Base-by-base conservation (phyloP, 2,888 invertebrate genomes). In the Melipona bicolor region DNA sequence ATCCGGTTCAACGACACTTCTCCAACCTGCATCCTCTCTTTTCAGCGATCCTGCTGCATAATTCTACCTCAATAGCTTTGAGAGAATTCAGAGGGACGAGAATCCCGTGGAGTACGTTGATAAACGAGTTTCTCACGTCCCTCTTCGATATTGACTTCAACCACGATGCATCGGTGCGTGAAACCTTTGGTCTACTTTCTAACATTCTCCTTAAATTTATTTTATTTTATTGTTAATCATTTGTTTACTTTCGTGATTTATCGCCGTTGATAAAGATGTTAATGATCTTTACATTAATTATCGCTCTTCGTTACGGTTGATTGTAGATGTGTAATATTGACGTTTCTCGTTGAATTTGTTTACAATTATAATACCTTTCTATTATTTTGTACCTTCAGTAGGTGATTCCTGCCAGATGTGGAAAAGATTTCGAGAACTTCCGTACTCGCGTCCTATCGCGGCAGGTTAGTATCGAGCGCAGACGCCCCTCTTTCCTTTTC, bases 21-120 rank as follows among this genome's bases (percentile, higher is more conserved):
- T 73, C 90, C 83, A 81, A 74, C 54, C 87, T 74, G 89, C 89
- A 89, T 89, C 67, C 85, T 88, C 70, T 69, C 21, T 59, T 27
- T 69, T 86, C 86, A 86, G 43, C 77, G 49, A 36, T 24, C 49
- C 71, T 69, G 56, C 69, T 59, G 61, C 86, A 86, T 86, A 78
- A 71, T 79, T 43, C 36, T 32, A n/a, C 19, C 50, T 64, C 36
- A 21, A 52, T 24, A n/a, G 54, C 11, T 19, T 52, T 24, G 19
- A 68, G 17, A 61, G 43, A 27, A 54, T 36, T 49, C 5, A 50
- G n/a, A 72, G 54, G 49, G 3, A 24, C 43, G 11, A 50, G 17
- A 49, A 72, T 32, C 49, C 4, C 32, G 59, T 49, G 62, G 17
- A 75, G 15, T 71, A 68, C 50, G 27, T 61, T 61, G 61, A 43